A percentile compares a stretch with the other conserved stretches of the same genome.
These are phyloP conservation scores for Diaphora mendica DNA, from an alignment of 2,888 invertebrate species.

Conservation along the genomic window DNA sequence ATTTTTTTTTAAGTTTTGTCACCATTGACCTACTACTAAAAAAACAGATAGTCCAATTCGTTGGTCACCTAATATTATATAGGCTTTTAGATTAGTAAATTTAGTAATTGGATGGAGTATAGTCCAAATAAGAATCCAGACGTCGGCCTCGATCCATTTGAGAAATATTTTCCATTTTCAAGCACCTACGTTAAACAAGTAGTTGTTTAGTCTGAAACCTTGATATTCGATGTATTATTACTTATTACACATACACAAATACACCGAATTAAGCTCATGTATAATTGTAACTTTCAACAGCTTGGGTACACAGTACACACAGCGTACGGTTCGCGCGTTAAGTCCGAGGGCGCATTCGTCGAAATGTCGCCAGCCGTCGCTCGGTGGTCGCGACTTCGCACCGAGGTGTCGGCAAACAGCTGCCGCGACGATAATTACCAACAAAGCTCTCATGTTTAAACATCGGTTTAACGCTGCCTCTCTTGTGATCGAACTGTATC, in stretches of 20 bases:
- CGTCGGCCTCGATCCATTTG: background rate
- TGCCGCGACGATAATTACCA: constrained; percentile 81
- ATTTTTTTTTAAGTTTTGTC: too few relatives aligned
- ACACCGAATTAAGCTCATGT: constrained; percentile 10
- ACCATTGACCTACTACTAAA: too few relatives aligned
- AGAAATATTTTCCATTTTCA: background rate
- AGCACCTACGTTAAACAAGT: background rate
- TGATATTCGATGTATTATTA: background rate
- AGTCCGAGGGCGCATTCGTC: constrained; percentile 71
- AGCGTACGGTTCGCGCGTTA: constrained; percentile 55
- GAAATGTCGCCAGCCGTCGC: constrained; percentile 75
- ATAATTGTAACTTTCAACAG: constrained; percentile 63
- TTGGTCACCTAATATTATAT: too few relatives aligned
- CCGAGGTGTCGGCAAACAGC: constrained; percentile 81
- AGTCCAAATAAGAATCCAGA: background rate
- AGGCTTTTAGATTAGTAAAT: too few relatives aligned
- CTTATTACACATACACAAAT: constrained; percentile 1
- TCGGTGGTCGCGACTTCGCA: constrained; percentile 86
- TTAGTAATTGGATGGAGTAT: too few relatives aligned
- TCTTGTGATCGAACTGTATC: constrained; percentile 59
- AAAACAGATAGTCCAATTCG: too few relatives aligned
- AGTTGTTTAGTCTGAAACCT: background rate
- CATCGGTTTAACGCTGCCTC: constrained; percentile 70
- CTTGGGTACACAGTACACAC: constrained; percentile 55
- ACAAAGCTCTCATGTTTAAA: constrained; percentile 78